Conservation (phyloP, 2,113 vertebrate genomes). For the Euleptes europaea region DNA sequence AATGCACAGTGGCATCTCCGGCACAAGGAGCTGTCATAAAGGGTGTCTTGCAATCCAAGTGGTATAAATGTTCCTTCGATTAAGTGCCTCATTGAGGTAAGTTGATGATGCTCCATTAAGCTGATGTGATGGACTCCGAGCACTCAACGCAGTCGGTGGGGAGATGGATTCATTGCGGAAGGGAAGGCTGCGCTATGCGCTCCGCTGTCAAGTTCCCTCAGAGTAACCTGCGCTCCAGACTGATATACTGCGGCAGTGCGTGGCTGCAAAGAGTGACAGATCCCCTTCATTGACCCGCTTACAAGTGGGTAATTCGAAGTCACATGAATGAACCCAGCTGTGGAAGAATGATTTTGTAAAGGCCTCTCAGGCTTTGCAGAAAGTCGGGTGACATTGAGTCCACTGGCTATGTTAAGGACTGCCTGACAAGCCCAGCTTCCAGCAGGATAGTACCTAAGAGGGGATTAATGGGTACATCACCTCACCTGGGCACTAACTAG, state of each 20-base stretch:
- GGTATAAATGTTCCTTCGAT: conserved; percentile 34
- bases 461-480: too few relatives aligned
- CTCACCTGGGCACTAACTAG: too few relatives aligned
- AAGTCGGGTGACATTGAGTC: neutral
- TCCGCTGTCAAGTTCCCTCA: neutral
- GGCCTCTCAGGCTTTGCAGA: neutral
- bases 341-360: neutral
- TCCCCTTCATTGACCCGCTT: neutral
- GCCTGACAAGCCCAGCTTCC: too few relatives aligned
- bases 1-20: conserved; percentile 8
- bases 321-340: neutral
- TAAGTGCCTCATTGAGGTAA: conserved; percentile 41
- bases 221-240: accelerated
- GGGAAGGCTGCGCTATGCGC: accelerated
- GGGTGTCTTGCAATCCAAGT: neutral
- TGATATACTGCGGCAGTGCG: neutral
- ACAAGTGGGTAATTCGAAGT: neutral
- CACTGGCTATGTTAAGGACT: too few relatives aligned
- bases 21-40: conserved; percentile 32
- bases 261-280: neutral
- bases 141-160: neutral
- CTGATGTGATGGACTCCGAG: conserved; percentile 45
- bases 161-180: neutral
- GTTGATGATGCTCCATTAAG: conserved; percentile 51
- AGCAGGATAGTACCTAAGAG: too few relatives aligned